A percentile compares a stretch with the other conserved stretches of the same genome.
Conservation (phyloP, 2,113 vertebrate genomes). For the Neotragus moschatus region DNA sequence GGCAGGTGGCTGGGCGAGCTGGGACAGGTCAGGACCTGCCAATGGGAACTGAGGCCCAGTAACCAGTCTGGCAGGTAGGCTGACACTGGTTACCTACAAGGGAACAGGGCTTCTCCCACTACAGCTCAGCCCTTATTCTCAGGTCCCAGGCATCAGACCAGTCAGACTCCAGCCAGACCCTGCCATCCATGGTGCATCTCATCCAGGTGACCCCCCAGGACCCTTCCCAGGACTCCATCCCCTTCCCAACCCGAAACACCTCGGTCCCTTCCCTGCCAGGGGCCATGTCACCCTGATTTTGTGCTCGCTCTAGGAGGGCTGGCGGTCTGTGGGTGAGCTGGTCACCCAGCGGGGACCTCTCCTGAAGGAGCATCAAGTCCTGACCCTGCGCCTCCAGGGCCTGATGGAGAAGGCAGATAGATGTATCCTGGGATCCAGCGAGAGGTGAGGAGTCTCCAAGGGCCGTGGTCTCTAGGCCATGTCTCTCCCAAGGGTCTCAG, state of each 20-base stretch:
- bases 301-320: constrained; percentile 52
- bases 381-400: constrained; percentile 42
- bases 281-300: not conserved
- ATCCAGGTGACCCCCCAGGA: constrained; percentile 44
- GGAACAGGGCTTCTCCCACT: not conserved
- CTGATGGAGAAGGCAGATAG: constrained; percentile 34
- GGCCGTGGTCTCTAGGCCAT: not conserved
- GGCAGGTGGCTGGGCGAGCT: rapidly evolving
- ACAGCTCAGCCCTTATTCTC: not conserved
- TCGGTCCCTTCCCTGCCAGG: not conserved
- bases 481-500: not conserved
- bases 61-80: not conserved
- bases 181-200: constrained; percentile 33
- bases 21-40: not conserved
- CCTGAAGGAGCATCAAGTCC: constrained; percentile 49
- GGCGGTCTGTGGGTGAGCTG: constrained; percentile 50
- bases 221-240: not conserved
- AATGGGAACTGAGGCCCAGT: not conserved
- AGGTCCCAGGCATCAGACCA: constrained; percentile 64
- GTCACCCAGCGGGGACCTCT: constrained; percentile 42
- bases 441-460: constrained; percentile 52
- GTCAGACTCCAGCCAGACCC: constrained; percentile 61
- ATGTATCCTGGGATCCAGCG: not conserved
- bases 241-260: not conserved
- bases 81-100: not conserved